Evolutionary conservation across 2,888 invertebrate genomes (phyloP), one percentile per base, ranked within the genome.

Genomic region (Pollenia amentaria): DNA sequence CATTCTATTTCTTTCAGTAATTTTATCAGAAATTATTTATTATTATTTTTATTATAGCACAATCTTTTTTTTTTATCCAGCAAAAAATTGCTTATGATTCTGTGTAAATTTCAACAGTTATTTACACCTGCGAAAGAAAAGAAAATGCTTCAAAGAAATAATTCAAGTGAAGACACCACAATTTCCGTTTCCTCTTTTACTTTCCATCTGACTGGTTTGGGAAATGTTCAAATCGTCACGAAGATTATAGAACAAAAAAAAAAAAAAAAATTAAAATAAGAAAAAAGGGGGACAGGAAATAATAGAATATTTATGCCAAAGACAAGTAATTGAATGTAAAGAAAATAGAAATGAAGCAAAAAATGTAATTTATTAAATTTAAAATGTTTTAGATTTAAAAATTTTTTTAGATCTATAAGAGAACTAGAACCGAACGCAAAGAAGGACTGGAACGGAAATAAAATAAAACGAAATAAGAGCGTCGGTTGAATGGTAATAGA

Each of bases 161-260:
- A 67, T 69, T 69, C 44, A 78, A 64, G 57, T 67, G 73, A 18
- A 21, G 67, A 60, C 18, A 62, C 55, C 73, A 60, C 48, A 84
- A 79, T 79, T 79, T 84, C 73, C 79, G 62, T 75, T 84, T 79
- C 60, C 67, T 51, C 16, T 73, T 67, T n/a, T 2, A 29, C n/a
- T 40, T 67, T 75, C 40, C 57, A 77, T 53, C 70, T 70, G 62
- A 62, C 42, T 75, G 60, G 60, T 8, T 76, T 12, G 11, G 18
- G 29, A 29, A 38, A 65, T 51, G 14, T 76, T 62, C 67, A 46
- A 48, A 79, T 53, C 4, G 76, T 53, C 42, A 44, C 8, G 14
- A 7, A 40, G n/a, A n/a, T 14, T 51, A 42, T 10, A 40, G 10
- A 40, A 48, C 12, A 3, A 60, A 21, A 46, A 46, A 29, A 29